Base-by-base conservation (phyloP, 1,140 invertebrate species). In the Drosophila elegans region DNA sequence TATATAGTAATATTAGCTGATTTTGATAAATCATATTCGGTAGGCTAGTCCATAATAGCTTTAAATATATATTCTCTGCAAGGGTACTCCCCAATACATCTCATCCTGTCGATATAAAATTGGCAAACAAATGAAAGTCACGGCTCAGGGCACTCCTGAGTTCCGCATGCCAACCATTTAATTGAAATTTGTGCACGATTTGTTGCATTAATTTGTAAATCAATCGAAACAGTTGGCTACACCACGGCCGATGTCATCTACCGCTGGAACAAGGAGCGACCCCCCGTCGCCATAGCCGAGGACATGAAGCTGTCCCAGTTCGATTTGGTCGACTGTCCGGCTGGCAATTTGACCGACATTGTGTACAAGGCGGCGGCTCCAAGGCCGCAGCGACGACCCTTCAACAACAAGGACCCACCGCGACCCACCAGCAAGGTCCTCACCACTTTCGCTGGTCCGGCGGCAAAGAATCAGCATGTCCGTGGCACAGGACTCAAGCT, bases 281-380 rank as follows among this genome's bases (percentile, higher is more conserved):
- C 96, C 84, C 88, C 91, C 42, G 96, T 97, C 38, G 96, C 96
- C 27, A 97, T 97, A 78, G 96, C 96, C 1, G 94, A 96, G 74
- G 96, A 97, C 91, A 97, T 97, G 95, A 97, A 97, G 92, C 93
- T 97, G 80, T 97, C 96, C 42, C 96, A 97, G 93, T 97, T 97
- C 90, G 96, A 97, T 93, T 94, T 97, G 62, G 96, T 97, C 39
- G 95, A 95, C 51, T 96, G 96, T 74, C 96, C 96, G 2, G 94
- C 95, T 13, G 95, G 95, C 41, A 96, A 96, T 93, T 93, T 95
- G 66, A 95, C 95, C 6, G 94, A 95, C 80, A 93, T 92, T 57
- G 92, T 94, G 67, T 93, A 88, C 64, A 91, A 92, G 74, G 91
- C 89, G 54, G 79, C 72, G 39, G 80, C 86, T 27, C 85, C 85